Percentiles rank a stretch among this genome's conserved stretches.
phyloP scores from a whole-genome alignment of 2,797 vertebrate genomes.

The Columba guinea region DNA sequence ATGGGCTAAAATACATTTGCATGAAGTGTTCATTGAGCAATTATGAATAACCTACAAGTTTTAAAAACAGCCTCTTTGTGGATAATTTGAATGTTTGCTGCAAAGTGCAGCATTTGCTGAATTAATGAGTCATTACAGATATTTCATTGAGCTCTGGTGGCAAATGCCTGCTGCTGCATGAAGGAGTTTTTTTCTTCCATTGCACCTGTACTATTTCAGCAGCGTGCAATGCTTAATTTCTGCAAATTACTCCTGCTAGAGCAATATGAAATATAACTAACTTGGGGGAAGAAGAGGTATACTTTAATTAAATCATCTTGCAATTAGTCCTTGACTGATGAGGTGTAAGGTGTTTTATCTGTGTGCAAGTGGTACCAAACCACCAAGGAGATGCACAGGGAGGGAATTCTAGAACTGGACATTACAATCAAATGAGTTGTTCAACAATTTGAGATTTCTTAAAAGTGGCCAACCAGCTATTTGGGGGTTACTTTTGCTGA shows the following conservation, averaged over 20 bases:
- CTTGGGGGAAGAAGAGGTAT: slow-evolving; percentile 75
- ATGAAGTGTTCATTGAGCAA: slow-evolving; percentile 50
- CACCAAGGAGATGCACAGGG: not conserved
- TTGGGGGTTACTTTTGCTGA: not conserved
- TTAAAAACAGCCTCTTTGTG: slow-evolving; percentile 31
- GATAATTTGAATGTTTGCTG: slow-evolving; percentile 55
- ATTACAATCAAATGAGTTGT: not conserved
- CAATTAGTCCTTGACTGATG: slow-evolving; percentile 82
- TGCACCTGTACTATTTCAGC: slow-evolving; percentile 71
- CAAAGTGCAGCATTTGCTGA: slow-evolving; percentile 59
- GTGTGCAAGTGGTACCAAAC: slow-evolving; percentile 18
- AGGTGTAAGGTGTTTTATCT: slow-evolving; percentile 71
- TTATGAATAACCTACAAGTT: slow-evolving; percentile 62
- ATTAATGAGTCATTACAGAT: slow-evolving; percentile 47
- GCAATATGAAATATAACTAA: slow-evolving; percentile 81
- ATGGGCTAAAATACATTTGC: slow-evolving; percentile 44
- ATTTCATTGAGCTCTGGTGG: slow-evolving; percentile 39
- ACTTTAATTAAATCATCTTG: slow-evolving; percentile 81
- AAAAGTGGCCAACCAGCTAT: not conserved
- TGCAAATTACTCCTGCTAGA: slow-evolving; percentile 80
- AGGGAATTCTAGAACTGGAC: not conserved
- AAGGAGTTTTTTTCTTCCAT: not conserved
- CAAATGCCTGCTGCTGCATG: slow-evolving; percentile 47
- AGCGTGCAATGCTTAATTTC: slow-evolving; percentile 62
- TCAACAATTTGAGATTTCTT: not conserved